Conservation (phyloP, 2,888 invertebrate species). For the Trichogramma dendrolimi region DNA sequence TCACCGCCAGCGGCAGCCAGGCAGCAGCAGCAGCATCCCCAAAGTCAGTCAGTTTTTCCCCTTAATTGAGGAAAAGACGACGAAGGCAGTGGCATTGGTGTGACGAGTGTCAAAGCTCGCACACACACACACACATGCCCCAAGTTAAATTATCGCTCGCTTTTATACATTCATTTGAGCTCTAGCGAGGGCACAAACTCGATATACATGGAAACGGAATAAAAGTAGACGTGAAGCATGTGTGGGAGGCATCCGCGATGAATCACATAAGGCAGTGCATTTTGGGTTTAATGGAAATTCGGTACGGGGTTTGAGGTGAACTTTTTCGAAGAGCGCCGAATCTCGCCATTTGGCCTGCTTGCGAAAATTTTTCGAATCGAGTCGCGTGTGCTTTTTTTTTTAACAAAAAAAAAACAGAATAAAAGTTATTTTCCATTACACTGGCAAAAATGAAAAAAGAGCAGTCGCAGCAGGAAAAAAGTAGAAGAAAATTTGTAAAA, state of each 20-base stretch:
- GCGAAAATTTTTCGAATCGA: no score
- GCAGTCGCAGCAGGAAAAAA: not conserved
- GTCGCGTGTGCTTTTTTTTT: no score
- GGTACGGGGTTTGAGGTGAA: no score
- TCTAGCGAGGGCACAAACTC: slow-evolving; percentile 40
- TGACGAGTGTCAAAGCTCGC: not conserved
- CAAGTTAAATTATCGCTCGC: slow-evolving; percentile 48
- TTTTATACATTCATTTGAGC: slow-evolving; percentile 46
- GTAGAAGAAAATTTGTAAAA: not conserved
- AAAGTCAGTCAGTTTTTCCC: slow-evolving; percentile 31
- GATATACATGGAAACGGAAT: slow-evolving; percentile 28
- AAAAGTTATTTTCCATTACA: no score
- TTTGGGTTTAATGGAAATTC: no score
- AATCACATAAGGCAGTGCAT: no score
- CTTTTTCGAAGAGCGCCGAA: no score
- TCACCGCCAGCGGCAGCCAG: slow-evolving; percentile 28
- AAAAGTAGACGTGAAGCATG: slow-evolving; percentile 12
- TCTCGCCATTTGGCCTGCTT: no score
- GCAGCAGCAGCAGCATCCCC: slow-evolving; percentile 31
- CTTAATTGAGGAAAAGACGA: slow-evolving; percentile 24
- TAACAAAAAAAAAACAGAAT: no score
- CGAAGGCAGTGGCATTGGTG: slow-evolving; percentile 11
- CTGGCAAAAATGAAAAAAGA: not conserved
- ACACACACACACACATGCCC: slow-evolving; percentile 14
- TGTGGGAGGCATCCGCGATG: no score